A percentile compares a stretch with the other conserved stretches of the same genome.
Evolutionary conservation across 2,797 vertebrate species (phyloP).

Genomic region (Antennarius maculatus): DNA sequence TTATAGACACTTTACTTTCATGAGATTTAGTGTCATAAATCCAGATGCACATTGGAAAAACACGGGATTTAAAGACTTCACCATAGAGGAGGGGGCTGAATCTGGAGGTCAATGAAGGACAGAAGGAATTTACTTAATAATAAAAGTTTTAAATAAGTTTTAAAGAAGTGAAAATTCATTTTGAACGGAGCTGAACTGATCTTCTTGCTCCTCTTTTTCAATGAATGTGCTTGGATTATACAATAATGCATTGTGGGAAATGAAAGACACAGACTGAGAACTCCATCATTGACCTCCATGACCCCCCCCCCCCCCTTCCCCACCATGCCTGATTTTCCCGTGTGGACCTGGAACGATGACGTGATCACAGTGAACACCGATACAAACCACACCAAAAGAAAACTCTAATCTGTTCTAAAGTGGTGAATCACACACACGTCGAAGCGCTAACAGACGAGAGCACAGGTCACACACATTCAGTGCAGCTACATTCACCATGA

Average conservation of each 20-base stretch:
- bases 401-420: conserved; percentile 56
- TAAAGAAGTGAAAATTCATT: too few species aligned
- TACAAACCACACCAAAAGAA: conserved; percentile 66
- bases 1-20: conserved; percentile 41
- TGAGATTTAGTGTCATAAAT: conserved; percentile 16
- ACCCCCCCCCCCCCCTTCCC: background rate
- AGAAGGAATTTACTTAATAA: too few species aligned
- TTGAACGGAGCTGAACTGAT: too few species aligned
- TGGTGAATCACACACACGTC: conserved; percentile 45
- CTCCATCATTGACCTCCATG: background rate
- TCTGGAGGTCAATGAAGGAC: too few species aligned
- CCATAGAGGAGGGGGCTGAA: background rate
- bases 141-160: too few species aligned
- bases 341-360: conserved; percentile 50
- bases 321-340: background rate
- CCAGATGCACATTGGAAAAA: conserved; percentile 16
- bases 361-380: conserved; percentile 79
- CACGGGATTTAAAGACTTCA: background rate
- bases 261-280: background rate
- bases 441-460: conserved; percentile 54
- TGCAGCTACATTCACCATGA: conserved; percentile 75
- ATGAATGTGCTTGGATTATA: background rate
- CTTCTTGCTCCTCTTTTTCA: too few species aligned
- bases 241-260: background rate
- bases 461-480: conserved; percentile 57